phyloP scores from a whole-genome alignment of 2,888 invertebrate genomes.

The Pandemis heparana region DNA sequence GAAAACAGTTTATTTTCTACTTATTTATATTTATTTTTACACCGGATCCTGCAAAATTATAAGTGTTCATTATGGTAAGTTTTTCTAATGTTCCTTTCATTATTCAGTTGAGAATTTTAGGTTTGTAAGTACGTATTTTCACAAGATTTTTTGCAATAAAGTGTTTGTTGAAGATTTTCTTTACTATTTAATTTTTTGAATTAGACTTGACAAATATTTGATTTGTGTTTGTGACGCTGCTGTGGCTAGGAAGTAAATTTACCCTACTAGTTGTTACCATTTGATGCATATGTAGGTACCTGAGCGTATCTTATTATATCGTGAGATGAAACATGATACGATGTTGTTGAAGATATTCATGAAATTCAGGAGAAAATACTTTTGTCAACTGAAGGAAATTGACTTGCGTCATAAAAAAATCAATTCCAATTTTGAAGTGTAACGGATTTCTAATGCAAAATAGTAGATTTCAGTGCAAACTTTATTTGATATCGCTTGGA shows the following conservation, averaged over 20 bases:
- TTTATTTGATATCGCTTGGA: too few relatives aligned
- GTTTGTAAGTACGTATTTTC: background rate
- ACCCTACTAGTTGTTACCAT: background rate
- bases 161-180: background rate
- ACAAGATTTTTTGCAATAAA: too few relatives aligned
- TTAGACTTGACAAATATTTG: background rate
- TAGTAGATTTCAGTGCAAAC: background rate
- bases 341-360: background rate
- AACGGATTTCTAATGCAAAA: background rate
- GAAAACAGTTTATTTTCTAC: constrained; percentile 62
- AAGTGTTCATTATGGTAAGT: constrained; percentile 80
- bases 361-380: background rate
- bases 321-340: too few relatives aligned
- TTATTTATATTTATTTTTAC: constrained; percentile 65
- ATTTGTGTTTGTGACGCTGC: background rate
- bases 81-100: constrained; percentile 1
- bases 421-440: background rate
- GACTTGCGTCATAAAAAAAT: background rate
- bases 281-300: too few relatives aligned
- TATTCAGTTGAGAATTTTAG: background rate
- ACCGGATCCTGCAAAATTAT: constrained; percentile 67
- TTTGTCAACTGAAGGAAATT: constrained; percentile 1
- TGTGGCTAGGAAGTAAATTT: background rate
- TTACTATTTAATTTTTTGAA: background rate
- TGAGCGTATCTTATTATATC: too few relatives aligned